Evolutionary conservation across 2,888 invertebrate species (phyloP).

Genomic region (Erebia palarica): DNA sequence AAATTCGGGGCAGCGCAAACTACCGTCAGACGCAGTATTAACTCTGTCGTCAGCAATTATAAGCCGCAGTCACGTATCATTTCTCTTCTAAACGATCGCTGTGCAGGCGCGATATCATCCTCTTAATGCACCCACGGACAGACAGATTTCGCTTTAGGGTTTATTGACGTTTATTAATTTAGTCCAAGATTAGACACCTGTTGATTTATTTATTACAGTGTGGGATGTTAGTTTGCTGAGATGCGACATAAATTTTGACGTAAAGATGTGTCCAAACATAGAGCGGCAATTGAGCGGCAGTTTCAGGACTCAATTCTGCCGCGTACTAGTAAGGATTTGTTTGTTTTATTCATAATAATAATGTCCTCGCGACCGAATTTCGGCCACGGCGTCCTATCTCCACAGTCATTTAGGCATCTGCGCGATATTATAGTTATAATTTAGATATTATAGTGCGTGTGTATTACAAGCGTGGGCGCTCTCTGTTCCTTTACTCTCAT

Average conservation of each 20-base stretch:
- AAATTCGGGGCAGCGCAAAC: constrained; percentile 4
- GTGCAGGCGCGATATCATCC: constrained; percentile 35
- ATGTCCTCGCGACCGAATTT: too few relatives aligned
- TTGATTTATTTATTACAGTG: constrained; percentile 47
- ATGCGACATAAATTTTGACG: neutral
- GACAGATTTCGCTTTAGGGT: constrained; percentile 43
- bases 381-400: too few relatives aligned
- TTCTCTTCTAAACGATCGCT: constrained; percentile 38
- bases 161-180: constrained; percentile 47
- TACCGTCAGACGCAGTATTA: neutral
- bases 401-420: too few relatives aligned
- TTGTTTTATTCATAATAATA: too few relatives aligned
- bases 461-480: too few relatives aligned
- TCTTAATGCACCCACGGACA: constrained; percentile 39
- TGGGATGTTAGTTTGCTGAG: constrained; percentile 37
- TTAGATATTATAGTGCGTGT: too few relatives aligned
- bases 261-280: neutral
- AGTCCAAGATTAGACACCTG: constrained; percentile 45
- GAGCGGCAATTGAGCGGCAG: neutral
- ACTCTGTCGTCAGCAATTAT: constrained; percentile 23
- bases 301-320: too few relatives aligned
- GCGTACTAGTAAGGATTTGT: too few relatives aligned
- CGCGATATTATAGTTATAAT: too few relatives aligned
- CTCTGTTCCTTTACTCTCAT: too few relatives aligned
- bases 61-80: constrained; percentile 32